Evolutionary conservation across 2,888 invertebrate genomes (phyloP).

Genomic region (Tetragnatha montana): DNA sequence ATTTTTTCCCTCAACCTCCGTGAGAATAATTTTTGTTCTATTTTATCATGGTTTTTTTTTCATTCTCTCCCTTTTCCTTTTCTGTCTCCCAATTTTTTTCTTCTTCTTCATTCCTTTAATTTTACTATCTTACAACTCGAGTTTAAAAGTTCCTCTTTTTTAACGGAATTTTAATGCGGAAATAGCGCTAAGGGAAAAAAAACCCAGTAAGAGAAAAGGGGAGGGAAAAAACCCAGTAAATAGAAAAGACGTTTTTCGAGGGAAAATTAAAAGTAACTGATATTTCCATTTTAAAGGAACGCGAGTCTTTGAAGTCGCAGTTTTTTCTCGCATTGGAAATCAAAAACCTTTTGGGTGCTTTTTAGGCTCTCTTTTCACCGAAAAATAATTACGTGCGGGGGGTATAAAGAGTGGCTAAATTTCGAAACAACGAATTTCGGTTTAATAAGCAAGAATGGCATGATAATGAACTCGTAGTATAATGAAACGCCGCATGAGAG

Average conservation of each 20-base stretch:
- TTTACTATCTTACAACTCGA: conserved; percentile 66
- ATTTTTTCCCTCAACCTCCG: conserved; percentile 49
- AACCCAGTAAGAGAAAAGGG: conserved; percentile 34
- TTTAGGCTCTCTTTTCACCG: conserved; percentile 35
- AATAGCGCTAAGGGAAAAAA: conserved; percentile 50
- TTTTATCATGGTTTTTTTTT: conserved; percentile 31
- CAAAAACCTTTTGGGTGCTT: conserved; percentile 27
- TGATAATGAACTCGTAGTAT: no score
- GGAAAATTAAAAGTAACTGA: conserved; percentile 71
- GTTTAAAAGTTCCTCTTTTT: conserved; percentile 62
- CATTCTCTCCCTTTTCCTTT: conserved; percentile 28
- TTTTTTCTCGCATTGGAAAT: conserved; percentile 26
- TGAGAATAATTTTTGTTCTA: conserved; percentile 6
- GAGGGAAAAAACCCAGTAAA: conserved; percentile 39
- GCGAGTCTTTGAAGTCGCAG: conserved; percentile 63
- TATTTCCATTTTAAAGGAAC: conserved; percentile 70
- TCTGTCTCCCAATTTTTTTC: no score
- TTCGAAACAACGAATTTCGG: conserved; percentile 32
- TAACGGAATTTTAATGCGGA: conserved; percentile 70
- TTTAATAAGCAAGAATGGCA: conserved; percentile 36
- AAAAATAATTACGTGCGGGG: conserved; percentile 60
- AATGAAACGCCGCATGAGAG: no score
- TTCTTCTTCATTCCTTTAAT: conserved; percentile 50
- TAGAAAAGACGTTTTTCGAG: conserved; percentile 68
- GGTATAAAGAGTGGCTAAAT: conserved; percentile 7